A percentile compares a stretch with the other conserved stretches of the same genome.
Conservation (phyloP, 2,888 invertebrate species). For the Acleris laterana region DNA sequence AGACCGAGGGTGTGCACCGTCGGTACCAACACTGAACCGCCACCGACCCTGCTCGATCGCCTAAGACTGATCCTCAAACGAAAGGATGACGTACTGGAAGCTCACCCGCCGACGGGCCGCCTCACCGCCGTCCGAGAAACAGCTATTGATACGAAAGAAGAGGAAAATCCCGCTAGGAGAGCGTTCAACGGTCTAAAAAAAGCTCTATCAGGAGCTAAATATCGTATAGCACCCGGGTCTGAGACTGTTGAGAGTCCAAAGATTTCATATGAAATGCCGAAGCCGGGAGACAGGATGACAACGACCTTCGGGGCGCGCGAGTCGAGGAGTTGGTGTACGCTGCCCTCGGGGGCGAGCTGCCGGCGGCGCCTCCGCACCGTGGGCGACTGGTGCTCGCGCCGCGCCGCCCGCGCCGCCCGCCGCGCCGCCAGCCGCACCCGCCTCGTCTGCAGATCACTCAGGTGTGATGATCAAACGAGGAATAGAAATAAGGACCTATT, state of each 20-base stretch:
- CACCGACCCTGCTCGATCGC: slow-evolving; percentile 59
- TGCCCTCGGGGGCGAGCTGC: slow-evolving; percentile 64
- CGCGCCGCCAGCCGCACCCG: slow-evolving; percentile 62
- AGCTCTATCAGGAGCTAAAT: slow-evolving; percentile 69
- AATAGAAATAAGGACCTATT: slow-evolving; percentile 26
- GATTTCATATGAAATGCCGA: slow-evolving; percentile 73
- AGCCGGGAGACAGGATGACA: slow-evolving; percentile 76
- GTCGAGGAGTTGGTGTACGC: slow-evolving; percentile 60
- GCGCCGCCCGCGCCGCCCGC: slow-evolving; percentile 59
- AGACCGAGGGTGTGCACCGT: slow-evolving; percentile 67
- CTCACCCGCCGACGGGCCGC: slow-evolving; percentile 57
- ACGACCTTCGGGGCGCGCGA: slow-evolving; percentile 73
- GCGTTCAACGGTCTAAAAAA: slow-evolving; percentile 69
- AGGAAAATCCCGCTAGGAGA: slow-evolving; percentile 60
- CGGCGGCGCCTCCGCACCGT: slow-evolving; percentile 59
- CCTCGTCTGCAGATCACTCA: slow-evolving; percentile 78
- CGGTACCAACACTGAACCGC: slow-evolving; percentile 76
- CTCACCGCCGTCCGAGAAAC: slow-evolving; percentile 67
- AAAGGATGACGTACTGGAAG: slow-evolving; percentile 50
- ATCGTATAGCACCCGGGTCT: slow-evolving; percentile 67
- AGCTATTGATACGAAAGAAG: slow-evolving; percentile 59
- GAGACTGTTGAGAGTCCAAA: slow-evolving; percentile 74
- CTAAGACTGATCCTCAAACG: slow-evolving; percentile 59
- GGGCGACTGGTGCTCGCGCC: slow-evolving; percentile 63
- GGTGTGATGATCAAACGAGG: slow-evolving; percentile 64